Conservation (phyloP, 2,888 invertebrate genomes). For the Amphipyra tragopoginis region DNA sequence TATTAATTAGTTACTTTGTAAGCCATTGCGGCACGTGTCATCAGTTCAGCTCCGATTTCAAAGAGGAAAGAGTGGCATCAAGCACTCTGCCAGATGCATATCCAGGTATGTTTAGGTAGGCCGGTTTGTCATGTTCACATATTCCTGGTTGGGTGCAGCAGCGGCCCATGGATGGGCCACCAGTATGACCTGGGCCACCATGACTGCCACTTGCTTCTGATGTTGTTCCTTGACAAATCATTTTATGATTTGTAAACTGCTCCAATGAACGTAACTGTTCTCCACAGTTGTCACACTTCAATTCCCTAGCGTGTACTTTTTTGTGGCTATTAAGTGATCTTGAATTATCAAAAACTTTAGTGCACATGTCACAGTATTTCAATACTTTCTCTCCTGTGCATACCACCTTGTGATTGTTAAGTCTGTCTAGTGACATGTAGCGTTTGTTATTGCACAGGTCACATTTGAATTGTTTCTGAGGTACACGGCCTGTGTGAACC, state of each 20-base stretch:
- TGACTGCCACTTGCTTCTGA: conserved; percentile 76
- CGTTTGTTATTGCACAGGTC: conserved; percentile 88
- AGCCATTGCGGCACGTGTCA: conserved; percentile 54
- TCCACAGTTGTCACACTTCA: conserved; percentile 88
- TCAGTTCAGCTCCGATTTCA: conserved; percentile 88
- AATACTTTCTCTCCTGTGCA: conserved; percentile 88
- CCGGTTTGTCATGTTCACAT: conserved; percentile 88
- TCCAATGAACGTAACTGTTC: conserved; percentile 88
- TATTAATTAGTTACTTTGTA: conserved; percentile 63
- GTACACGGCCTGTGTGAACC: conserved; percentile 88
- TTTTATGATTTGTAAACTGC: conserved; percentile 87
- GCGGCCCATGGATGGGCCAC: conserved; percentile 70
- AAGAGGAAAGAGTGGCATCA: conserved; percentile 85
- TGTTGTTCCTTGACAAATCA: conserved; percentile 81
- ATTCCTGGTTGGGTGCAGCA: conserved; percentile 87
- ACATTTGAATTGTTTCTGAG: conserved; percentile 89
- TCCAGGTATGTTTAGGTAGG: conserved; percentile 87
- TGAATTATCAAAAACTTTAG: conserved; percentile 89
- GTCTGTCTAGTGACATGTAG: conserved; percentile 88
- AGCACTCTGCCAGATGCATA: conserved; percentile 85
- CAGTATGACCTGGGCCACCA: conserved; percentile 60
- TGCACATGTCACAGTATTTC: conserved; percentile 89
- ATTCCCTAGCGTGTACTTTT: conserved; percentile 88
- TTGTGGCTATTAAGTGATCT: conserved; percentile 88
- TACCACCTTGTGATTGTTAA: conserved; percentile 88